Evolutionary conservation across 2,797 vertebrate genomes (phyloP).

Genomic region (Nyctalus aviator): DNA sequence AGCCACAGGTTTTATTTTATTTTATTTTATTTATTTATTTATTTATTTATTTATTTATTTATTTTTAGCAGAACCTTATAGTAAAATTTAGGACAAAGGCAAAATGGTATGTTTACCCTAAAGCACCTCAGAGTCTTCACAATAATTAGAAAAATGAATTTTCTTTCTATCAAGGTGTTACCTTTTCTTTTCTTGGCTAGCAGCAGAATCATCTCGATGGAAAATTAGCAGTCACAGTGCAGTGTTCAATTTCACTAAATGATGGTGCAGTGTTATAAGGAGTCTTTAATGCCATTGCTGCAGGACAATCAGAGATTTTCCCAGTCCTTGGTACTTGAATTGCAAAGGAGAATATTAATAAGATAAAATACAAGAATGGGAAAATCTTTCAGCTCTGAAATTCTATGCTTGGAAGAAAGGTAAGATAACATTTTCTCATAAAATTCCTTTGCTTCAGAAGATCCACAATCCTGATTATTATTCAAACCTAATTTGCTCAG

Average conservation of each 20-base stretch:
- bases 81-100: constrained; percentile 84
- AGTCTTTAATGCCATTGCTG: constrained; percentile 75
- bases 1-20: constrained; percentile 72
- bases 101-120: constrained; percentile 81
- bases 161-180: constrained; percentile 81
- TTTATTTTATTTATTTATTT: too few relatives aligned
- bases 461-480: constrained; percentile 81
- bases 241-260: constrained; percentile 77
- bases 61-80: constrained; percentile 81
- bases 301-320: constrained; percentile 79
- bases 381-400: constrained; percentile 82
- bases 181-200: constrained; percentile 84
- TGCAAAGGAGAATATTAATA: constrained; percentile 84
- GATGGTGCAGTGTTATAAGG: constrained; percentile 66
- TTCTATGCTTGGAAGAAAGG: constrained; percentile 77
- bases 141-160: constrained; percentile 59
- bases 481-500: constrained; percentile 81
- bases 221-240: constrained; percentile 83
- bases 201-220: constrained; percentile 83
- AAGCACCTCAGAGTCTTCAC: constrained; percentile 76
- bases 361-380: constrained; percentile 81
- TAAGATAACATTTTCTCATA: constrained; percentile 83
- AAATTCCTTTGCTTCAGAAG: constrained; percentile 80
- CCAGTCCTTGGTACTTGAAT: constrained; percentile 79
- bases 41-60: constrained; percentile 47